Conservation (phyloP, 2,797 vertebrate genomes). For the Sebastes ruberrimus region DNA sequence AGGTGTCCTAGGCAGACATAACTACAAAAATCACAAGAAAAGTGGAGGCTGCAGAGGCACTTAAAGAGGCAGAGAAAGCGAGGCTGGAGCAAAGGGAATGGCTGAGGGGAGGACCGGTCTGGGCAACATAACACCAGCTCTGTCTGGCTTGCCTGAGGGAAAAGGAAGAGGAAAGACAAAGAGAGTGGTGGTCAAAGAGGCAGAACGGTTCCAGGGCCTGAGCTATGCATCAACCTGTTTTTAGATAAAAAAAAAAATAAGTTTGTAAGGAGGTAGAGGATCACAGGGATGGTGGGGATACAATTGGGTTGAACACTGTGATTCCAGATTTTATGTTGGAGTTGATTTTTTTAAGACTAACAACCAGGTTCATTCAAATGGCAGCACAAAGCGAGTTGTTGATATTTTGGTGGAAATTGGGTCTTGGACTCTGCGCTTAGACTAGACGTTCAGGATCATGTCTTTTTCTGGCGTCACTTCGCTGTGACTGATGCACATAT, state of each 20-base stretch:
- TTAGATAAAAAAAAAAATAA: background rate
- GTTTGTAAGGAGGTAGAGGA: background rate
- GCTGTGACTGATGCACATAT: background rate
- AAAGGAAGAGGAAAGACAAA: slow-evolving; percentile 17
- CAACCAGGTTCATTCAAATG: background rate
- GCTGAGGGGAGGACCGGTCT: slow-evolving; percentile 2
- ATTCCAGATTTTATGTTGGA: background rate
- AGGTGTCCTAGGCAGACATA: slow-evolving; percentile 22
- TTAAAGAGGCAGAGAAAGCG: slow-evolving; percentile 4
- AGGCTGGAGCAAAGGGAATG: background rate
- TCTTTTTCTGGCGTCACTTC: background rate
- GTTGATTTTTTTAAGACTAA: background rate
- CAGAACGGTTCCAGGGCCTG: background rate
- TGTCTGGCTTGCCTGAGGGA: slow-evolving; percentile 3
- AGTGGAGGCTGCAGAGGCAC: slow-evolving; percentile 7
- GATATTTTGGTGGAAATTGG: background rate
- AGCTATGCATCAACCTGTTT: background rate
- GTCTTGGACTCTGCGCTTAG: background rate
- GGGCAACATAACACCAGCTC: background rate
- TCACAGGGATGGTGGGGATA: background rate
- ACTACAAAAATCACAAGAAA: slow-evolving; percentile 17
- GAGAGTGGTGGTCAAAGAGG: background rate
- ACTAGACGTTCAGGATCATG: background rate
- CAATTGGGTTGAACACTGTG: background rate
- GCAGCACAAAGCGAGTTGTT: background rate